A percentile compares a stretch with the other conserved stretches of the same genome.
phyloP scores from a whole-genome alignment of 2,888 invertebrate genomes.

The Atrina japonica region DNA sequence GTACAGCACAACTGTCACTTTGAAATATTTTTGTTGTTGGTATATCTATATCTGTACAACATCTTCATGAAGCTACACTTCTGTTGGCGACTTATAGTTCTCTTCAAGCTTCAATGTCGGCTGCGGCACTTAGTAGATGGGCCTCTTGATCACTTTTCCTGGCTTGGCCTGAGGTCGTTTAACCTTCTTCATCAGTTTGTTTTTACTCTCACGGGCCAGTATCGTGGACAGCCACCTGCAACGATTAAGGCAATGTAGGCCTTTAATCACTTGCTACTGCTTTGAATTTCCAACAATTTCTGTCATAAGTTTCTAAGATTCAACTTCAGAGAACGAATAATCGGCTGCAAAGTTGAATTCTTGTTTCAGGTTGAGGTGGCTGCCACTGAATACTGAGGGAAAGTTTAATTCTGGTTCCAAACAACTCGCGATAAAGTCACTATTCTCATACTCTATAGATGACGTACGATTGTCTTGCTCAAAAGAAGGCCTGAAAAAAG shows the following conservation, averaged over 20 bases:
- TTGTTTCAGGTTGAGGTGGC: constrained; percentile 48
- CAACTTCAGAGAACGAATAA: constrained; percentile 27
- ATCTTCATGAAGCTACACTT: no score
- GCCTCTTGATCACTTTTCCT: constrained; percentile 52
- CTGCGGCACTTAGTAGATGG: constrained; percentile 1
- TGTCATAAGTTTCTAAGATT: constrained; percentile 17
- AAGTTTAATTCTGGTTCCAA: constrained; percentile 37
- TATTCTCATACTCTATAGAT: constrained; percentile 30
- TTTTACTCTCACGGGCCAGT: constrained; percentile 67
- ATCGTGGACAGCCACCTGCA: constrained; percentile 74
- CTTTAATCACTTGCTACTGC: constrained; percentile 17
- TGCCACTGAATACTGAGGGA: constrained; percentile 56
- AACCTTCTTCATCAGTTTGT: constrained; percentile 62
- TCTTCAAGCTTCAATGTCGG: no score
- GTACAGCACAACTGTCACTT: no score
- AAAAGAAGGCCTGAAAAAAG: constrained; percentile 33
- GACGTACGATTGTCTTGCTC: constrained; percentile 25
- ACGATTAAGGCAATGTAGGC: constrained; percentile 43
- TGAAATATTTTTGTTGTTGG: no score
- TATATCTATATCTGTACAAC: no score
- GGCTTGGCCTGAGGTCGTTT: constrained; percentile 58
- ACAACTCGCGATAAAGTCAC: constrained; percentile 35
- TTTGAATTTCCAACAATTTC: constrained; percentile 4
- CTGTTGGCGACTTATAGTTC: no score
- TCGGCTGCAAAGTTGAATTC: constrained; percentile 37